These are phyloP conservation scores for Nemapogon koenigi DNA, from an alignment of 2,888 invertebrate genomes.

Conservation along the genomic window DNA sequence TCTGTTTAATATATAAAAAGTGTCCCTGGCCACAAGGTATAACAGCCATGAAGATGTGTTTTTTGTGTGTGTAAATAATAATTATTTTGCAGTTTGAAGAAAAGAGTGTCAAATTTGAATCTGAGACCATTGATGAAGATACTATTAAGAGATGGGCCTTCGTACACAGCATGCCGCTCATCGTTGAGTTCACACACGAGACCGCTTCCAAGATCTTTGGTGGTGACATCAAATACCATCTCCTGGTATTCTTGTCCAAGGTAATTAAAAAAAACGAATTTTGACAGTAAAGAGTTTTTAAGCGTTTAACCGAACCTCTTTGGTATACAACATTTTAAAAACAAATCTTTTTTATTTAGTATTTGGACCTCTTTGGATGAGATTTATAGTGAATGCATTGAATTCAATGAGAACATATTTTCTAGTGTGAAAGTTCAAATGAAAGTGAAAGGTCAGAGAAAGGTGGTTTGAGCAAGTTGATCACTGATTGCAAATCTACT, in stretches of 20 bases:
- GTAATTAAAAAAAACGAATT: too few species aligned
- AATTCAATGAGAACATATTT: not conserved
- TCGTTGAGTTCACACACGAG: constrained; percentile 97
- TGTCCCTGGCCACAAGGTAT: too few species aligned
- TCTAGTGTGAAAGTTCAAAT: constrained; percentile 1
- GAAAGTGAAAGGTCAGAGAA: not conserved
- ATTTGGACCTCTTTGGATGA: too few species aligned
- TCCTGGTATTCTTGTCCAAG: constrained; percentile 94
- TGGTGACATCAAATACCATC: constrained; percentile 96
- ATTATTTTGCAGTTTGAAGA: constrained; percentile 80
- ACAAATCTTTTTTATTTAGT: too few species aligned
- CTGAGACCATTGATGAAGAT: constrained; percentile 68
- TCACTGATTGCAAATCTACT: too few species aligned
- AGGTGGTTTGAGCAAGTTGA: too few species aligned
- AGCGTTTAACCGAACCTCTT: too few species aligned
- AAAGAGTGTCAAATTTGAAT: constrained; percentile 75
- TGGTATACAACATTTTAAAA: too few species aligned
- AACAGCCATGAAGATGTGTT: too few species aligned
- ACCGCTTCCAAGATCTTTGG: constrained; percentile 98
- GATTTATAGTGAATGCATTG: not conserved
- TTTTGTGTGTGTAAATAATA: too few species aligned
- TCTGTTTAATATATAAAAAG: too few species aligned
- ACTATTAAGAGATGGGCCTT: constrained; percentile 83
- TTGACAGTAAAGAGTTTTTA: too few species aligned
- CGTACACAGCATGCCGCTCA: constrained; percentile 84